Conservation (phyloP, 2,888 invertebrate genomes). For the Acrocera orbiculus region DNA sequence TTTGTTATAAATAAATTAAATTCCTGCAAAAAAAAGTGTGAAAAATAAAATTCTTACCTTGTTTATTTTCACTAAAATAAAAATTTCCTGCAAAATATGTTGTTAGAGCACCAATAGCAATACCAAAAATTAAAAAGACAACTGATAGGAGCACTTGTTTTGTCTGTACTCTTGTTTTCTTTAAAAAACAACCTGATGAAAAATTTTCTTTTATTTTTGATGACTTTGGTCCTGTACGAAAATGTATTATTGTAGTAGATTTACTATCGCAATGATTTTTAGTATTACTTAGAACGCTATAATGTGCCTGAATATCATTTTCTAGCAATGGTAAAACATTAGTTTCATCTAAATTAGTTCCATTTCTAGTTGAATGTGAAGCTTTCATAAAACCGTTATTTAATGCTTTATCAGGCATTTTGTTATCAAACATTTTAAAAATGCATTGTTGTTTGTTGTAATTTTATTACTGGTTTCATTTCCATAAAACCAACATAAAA, state of each 20-base stretch:
- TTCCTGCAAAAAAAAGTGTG: no score
- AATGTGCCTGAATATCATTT: slow-evolving; percentile 5
- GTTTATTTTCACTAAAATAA: slow-evolving; percentile 3
- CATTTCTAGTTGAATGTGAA: slow-evolving; percentile 15
- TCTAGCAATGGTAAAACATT: slow-evolving; percentile 12
- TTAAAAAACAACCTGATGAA: slow-evolving; percentile 31
- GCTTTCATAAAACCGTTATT: slow-evolving; percentile 29
- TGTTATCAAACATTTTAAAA: no score
- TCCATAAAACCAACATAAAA: no score
- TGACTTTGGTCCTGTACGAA: slow-evolving; percentile 14
- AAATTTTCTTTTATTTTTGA: slow-evolving; percentile 15
- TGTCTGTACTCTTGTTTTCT: slow-evolving; percentile 51
- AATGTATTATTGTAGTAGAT: slow-evolving; percentile 27
- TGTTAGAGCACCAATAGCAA: slow-evolving; percentile 28
- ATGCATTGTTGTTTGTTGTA: no score
- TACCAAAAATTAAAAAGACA: slow-evolving; percentile 28
- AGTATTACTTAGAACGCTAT: not conserved
- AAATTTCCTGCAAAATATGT: slow-evolving; percentile 24
- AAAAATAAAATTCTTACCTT: slow-evolving; percentile 3
- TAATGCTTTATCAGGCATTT: slow-evolving; percentile 20
- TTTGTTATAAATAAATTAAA: no score
- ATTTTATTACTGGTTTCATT: no score
- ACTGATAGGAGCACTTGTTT: slow-evolving; percentile 28
- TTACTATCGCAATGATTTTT: slow-evolving; percentile 17
- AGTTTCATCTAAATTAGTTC: slow-evolving; percentile 9